These are phyloP conservation scores for Atlantisia rogersi DNA, from an alignment of 2,113 vertebrate genomes.

Conservation along the genomic window DNA sequence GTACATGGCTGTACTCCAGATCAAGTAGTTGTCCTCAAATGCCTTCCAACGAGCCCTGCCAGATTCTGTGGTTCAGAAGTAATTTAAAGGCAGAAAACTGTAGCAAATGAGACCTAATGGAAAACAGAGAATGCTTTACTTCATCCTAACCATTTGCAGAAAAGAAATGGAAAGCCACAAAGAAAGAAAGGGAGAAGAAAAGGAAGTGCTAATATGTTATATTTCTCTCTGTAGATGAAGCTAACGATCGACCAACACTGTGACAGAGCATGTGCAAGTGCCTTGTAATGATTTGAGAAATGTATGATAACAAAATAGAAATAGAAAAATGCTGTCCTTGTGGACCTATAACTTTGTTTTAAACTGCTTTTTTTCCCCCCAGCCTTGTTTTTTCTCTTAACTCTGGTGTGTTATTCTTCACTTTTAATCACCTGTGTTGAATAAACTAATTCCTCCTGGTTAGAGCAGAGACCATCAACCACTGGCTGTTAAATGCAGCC, in stretches of 20 bases:
- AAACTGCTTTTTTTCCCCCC: not conserved
- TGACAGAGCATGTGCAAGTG: not conserved
- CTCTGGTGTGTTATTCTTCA: not conserved
- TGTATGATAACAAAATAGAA: not conserved
- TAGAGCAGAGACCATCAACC: not conserved
- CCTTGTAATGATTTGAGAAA: slow-evolving; percentile 32
- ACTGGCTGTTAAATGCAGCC: slow-evolving; percentile 22
- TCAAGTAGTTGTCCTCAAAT: slow-evolving; percentile 84
- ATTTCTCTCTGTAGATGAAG: slow-evolving; percentile 18
- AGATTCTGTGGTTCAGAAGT: slow-evolving; percentile 82
- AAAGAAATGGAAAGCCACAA: slow-evolving; percentile 63
- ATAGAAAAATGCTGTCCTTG: not conserved
- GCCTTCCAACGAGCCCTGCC: slow-evolving; percentile 80
- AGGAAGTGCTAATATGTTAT: slow-evolving; percentile 23
- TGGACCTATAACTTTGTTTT: not conserved
- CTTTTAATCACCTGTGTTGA: slow-evolving; percentile 4
- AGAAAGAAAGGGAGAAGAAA: slow-evolving; percentile 44
- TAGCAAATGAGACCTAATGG: slow-evolving; percentile 84
- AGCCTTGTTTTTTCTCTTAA: not conserved
- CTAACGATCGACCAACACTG: slow-evolving; percentile 9
- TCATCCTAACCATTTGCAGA: slow-evolving; percentile 65
- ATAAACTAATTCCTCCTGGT: not conserved
- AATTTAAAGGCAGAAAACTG: slow-evolving; percentile 86
- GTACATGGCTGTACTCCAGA: slow-evolving; percentile 83
- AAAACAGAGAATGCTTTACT: slow-evolving; percentile 79